Base-by-base conservation (phyloP, 1,140 invertebrate genomes). In the Euura saliciscinereae region DNA sequence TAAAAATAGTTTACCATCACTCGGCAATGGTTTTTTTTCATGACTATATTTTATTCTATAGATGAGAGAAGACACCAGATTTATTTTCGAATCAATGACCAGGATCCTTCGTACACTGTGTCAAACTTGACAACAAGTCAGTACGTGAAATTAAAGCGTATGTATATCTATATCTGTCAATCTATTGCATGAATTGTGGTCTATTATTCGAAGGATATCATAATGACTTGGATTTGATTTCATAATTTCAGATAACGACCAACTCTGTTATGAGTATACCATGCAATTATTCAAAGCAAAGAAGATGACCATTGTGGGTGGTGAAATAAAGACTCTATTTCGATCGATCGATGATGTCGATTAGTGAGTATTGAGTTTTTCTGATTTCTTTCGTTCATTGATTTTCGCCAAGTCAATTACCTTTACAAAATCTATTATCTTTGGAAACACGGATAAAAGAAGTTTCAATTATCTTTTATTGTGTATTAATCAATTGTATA, bases 281-380 rank as follows among this genome's bases (percentile, higher is more conserved):
- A 59, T 5, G 6, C 8, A 59, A 59, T 11, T 59, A 28, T 28
- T 1, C 28, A 28, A 28, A 28, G 28, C 28, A 28, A 28, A n/a
- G 8, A 59, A n/a, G 13, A 3, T 6, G 13, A 4, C 6, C 3
- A n/a, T 59, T 59, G 2, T 4, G 43, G n/a, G 59, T 70, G 45
- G 45, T 70, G 45, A 46, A 6, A 13, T 46, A 13, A 42, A 59
- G 43, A 5, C 28, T 42, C 13, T 70, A 7, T 70, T 44, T 10
- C 45, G 45, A 46, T 70, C 69, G 3, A 51, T 46, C 2, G 69
- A 70, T n/a, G 45, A 70, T 70, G 44, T 70, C 10, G 45, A 70
- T 51, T 70, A 70, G 69, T 70, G 59, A 5, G 69, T 70, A 46
- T 51, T 28, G 43, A 70, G 59, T 46, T n/a, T 70, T 51, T 46